Conservation (phyloP, 2,888 invertebrate species). For the Drosophila lacicola region DNA sequence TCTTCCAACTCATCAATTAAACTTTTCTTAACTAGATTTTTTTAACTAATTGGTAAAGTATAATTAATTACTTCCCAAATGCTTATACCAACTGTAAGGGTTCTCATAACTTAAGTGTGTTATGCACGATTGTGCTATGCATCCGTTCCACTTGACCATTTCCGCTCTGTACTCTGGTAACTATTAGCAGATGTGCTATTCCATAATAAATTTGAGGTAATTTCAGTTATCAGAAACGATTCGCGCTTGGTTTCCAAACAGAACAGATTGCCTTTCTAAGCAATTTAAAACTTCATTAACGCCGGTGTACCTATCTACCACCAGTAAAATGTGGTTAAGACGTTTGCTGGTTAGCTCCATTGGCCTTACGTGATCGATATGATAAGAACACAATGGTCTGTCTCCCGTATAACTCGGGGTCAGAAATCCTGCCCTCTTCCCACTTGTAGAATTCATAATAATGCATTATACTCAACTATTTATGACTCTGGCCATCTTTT, state of each 20-base stretch:
- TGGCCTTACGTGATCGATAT: slow-evolving; percentile 29
- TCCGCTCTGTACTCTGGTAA: no score
- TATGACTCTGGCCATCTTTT: background rate
- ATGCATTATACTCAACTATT: slow-evolving; percentile 1
- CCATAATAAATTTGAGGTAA: no score
- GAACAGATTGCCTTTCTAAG: background rate
- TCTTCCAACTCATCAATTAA: background rate
- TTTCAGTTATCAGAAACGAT: no score
- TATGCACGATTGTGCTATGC: no score
- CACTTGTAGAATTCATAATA: slow-evolving; percentile 7
- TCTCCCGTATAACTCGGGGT: slow-evolving; percentile 26
- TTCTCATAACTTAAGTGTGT: background rate
- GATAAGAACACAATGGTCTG: slow-evolving; percentile 7
- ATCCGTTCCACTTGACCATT: no score
- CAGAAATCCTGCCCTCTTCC: slow-evolving; percentile 21
- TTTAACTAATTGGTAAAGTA: background rate
- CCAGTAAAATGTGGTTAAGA: slow-evolving; percentile 16
- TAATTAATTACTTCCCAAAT: no score
- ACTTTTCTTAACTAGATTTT: background rate
- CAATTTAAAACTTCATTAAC: background rate
- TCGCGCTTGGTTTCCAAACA: no score
- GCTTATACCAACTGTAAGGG: slow-evolving; percentile 12
- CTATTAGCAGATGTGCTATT: no score
- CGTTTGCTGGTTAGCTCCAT: slow-evolving; percentile 20
- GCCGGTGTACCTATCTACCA: slow-evolving; percentile 7